Percentiles rank a stretch among this genome's conserved stretches.
These are phyloP conservation scores for Tichodroma muraria DNA, from an alignment of 2,113 vertebrate genomes.

Conservation along the genomic window DNA sequence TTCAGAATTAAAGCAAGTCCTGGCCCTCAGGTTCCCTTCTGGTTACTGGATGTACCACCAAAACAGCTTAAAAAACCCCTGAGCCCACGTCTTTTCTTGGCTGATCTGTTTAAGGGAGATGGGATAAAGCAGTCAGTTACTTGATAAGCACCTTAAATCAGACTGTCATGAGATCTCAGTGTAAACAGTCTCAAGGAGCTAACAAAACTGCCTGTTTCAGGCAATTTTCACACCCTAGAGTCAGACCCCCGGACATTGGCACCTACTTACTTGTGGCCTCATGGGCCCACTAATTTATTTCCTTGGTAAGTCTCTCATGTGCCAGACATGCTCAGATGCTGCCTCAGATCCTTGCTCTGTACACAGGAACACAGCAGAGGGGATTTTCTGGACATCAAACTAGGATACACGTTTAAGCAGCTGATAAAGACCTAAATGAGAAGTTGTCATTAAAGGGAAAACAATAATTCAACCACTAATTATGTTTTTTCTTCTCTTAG, in stretches of 20 bases:
- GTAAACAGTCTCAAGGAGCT: not conserved
- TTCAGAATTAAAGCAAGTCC: not conserved
- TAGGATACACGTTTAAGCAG: not conserved
- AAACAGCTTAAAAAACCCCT: not conserved
- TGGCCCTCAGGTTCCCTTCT: not conserved
- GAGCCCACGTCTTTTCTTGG: not conserved
- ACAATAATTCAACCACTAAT: not conserved
- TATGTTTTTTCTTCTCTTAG: not conserved
- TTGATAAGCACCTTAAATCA: not conserved
- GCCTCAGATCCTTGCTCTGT: not conserved
- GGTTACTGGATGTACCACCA: not conserved
- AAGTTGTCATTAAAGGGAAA: not conserved
- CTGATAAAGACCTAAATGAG: not conserved
- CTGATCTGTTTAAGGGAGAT: not conserved
- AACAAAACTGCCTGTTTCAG: not conserved
- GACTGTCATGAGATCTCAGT: not conserved
- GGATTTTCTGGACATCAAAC: not conserved
- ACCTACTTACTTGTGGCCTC: not conserved
- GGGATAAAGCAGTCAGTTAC: not conserved
- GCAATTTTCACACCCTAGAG: not conserved
- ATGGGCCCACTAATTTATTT: not conserved
- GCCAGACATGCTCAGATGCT: not conserved
- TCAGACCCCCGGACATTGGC: not conserved
- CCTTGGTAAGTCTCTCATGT: not conserved
- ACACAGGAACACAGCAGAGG: not conserved